Evolutionary conservation across 2,888 invertebrate species (phyloP).

Genomic region (Peribatodes rhomboidaria): DNA sequence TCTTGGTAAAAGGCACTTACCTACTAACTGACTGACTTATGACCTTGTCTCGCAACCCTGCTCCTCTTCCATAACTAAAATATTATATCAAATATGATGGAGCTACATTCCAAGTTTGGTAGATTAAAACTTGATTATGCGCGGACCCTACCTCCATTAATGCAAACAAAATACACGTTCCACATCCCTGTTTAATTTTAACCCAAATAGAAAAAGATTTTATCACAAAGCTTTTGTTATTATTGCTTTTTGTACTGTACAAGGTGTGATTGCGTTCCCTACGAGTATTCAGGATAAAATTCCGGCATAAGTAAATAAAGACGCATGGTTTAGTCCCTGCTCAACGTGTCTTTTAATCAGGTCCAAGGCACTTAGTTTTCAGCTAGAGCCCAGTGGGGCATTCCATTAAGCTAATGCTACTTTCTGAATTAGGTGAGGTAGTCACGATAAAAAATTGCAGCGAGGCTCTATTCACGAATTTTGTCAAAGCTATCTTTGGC

Average conservation of each 20-base stretch:
- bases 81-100: slow-evolving; percentile 45
- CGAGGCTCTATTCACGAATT: too few species aligned
- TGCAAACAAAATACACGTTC: slow-evolving; percentile 11
- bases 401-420: slow-evolving; percentile 30
- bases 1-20: slow-evolving; percentile 62
- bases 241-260: not conserved
- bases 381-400: slow-evolving; percentile 2
- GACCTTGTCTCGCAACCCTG: slow-evolving; percentile 55
- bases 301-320: not conserved
- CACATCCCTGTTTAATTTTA: slow-evolving; percentile 10
- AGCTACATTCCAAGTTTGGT: slow-evolving; percentile 39
- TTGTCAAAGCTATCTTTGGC: too few species aligned
- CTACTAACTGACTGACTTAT: slow-evolving; percentile 61
- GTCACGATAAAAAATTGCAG: not conserved
- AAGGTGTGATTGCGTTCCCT: not conserved
- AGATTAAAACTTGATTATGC: slow-evolving; percentile 40
- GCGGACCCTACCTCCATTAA: slow-evolving; percentile 23
- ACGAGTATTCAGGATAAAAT: not conserved
- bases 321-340: not conserved
- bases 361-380: slow-evolving; percentile 19
- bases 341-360: slow-evolving; percentile 6
- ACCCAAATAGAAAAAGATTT: slow-evolving; percentile 16
- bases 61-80: slow-evolving; percentile 51
- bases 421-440: slow-evolving; percentile 15
- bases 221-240: slow-evolving; percentile 3